These are phyloP conservation scores for Pseudomyrmex flavicornis DNA, from an alignment of 1,140 invertebrate genomes.

Conservation along the genomic window DNA sequence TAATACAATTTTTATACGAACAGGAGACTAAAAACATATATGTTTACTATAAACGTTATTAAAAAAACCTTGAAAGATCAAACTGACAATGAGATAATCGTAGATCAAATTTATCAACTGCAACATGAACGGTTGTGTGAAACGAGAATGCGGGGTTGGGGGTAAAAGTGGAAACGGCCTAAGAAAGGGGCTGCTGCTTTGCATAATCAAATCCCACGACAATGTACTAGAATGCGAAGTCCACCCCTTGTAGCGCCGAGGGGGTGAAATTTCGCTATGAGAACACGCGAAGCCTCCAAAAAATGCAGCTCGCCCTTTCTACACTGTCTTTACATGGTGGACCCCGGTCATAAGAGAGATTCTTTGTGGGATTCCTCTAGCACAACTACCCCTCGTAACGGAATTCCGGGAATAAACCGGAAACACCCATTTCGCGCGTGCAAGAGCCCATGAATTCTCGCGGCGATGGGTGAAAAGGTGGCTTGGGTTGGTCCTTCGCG, in stretches of 20 bases:
- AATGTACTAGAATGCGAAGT: slow-evolving; percentile 79
- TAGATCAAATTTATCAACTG: slow-evolving; percentile 28
- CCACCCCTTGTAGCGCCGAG: slow-evolving; percentile 53
- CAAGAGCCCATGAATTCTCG: slow-evolving; percentile 50
- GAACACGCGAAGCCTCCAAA: slow-evolving; percentile 75
- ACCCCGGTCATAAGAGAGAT: slow-evolving; percentile 54
- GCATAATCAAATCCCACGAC: slow-evolving; percentile 82
- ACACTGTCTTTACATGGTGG: slow-evolving; percentile 43
- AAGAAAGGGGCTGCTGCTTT: slow-evolving; percentile 70
- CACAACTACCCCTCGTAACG: slow-evolving; percentile 37
- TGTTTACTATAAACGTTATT: too few relatives aligned
- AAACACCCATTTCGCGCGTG: slow-evolving; percentile 67
- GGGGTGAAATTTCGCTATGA: slow-evolving; percentile 66
- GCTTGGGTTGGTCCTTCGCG: slow-evolving; percentile 1
- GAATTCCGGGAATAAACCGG: slow-evolving; percentile 75
- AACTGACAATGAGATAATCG: not conserved
- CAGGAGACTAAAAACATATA: too few relatives aligned
- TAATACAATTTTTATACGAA: too few relatives aligned
- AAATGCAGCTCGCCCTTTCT: slow-evolving; percentile 75
- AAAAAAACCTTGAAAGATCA: too few relatives aligned
- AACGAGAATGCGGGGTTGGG: slow-evolving; percentile 13
- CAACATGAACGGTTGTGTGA: slow-evolving; percentile 37
- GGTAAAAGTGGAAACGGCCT: slow-evolving; percentile 64
- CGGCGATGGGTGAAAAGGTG: slow-evolving; percentile 34
- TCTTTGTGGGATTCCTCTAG: slow-evolving; percentile 32